Base-by-base conservation (phyloP, 1,140 invertebrate genomes). In the Gryllus bimaculatus region DNA sequence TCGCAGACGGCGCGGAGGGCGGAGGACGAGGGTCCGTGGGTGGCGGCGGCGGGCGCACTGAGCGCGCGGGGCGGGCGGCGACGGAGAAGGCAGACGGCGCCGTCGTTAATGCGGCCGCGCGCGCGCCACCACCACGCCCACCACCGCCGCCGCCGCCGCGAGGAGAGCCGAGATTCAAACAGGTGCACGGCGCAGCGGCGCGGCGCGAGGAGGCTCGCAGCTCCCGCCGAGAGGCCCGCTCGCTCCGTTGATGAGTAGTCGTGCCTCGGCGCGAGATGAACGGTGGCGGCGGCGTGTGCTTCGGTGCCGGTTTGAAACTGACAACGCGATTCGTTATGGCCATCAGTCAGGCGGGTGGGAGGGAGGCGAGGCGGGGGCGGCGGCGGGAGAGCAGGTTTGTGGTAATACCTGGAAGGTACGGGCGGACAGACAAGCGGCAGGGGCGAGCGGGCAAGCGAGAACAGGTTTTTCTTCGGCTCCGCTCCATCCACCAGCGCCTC, bases 341-440 rank as follows among this genome's bases (percentile, higher is more conserved):
- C 54, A 66, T 66, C 54, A 10, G 54, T 13, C 54, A 18, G 54
- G 10, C 54, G 54, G 54, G 54, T 18, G 18, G 54, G 26, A 13
- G 10, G 10, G 3, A 10, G 54, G 54, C 2, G 7, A 7, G 54
- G 10, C 1, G 54, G 54, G 54, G 54, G 54, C 54, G 54, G 54
- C 54, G 18, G 18, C 54, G 54, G 10, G 10, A 66, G 54, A 66
- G 54, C 54, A 66, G 54, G 54, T 66, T 66, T 66, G 54, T 66
- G 54, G 54, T 66, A 66, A 66, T 66, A 66, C 54, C 54, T 66
- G 54, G 54, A 66, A 66, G 54, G 54, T 66, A 66, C 54, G 54
- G 54, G 10, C 54, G 18, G 10, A 7, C 54, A 66, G 10, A 66
- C 54, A 66, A 18, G 54, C 54, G 18, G 54, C 54, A 18, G 10